Evolutionary conservation across 2,113 vertebrate species (phyloP).

Genomic region (Upupa epops): DNA sequence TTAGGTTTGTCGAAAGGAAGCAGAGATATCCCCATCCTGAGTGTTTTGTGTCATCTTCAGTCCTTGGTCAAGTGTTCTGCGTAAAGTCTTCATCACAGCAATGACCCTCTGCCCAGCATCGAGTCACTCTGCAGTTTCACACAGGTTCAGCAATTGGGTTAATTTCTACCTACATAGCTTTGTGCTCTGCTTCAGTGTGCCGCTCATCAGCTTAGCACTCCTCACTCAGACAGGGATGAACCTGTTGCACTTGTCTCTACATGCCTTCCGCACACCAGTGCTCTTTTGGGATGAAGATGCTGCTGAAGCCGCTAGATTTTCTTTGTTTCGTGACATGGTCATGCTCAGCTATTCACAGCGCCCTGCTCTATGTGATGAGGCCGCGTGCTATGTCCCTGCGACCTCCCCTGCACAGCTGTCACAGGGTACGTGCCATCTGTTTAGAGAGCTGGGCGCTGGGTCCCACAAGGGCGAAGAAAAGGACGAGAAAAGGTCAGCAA

Average conservation of each 20-base stretch:
- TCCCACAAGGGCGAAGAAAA: conserved; percentile 2
- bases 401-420: conserved; percentile 13
- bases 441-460: neutral
- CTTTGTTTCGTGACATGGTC: neutral
- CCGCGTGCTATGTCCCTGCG: neutral
- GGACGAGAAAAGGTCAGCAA: neutral
- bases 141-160: no score
- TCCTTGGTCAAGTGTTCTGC: no score
- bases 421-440: neutral
- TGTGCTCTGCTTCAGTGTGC: neutral
- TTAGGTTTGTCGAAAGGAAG: no score
- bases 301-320: neutral
- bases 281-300: neutral
- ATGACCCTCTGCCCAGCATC: no score
- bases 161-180: no score
- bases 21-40: no score
- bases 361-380: neutral
- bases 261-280: neutral
- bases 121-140: no score
- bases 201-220: neutral
- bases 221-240: neutral
- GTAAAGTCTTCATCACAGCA: no score
- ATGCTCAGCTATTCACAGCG: neutral
- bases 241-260: neutral
- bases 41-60: no score